phyloP scores from a whole-genome alignment of 2,888 invertebrate species.

The Hoplodrina blanda region DNA sequence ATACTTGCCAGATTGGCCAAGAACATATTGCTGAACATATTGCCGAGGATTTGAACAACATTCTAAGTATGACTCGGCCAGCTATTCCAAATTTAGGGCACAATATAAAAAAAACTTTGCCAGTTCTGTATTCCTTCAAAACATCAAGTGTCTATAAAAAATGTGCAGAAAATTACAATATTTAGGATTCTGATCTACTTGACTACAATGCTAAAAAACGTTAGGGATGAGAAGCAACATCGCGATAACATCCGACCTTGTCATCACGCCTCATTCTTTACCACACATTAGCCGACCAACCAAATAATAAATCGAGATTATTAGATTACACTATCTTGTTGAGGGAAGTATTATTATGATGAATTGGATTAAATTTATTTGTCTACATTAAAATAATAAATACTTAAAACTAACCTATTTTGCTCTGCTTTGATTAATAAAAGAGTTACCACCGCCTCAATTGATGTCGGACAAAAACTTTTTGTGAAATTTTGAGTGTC shows the following conservation, averaged over 20 bases:
- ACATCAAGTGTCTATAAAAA: background rate
- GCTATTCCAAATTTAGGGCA: too few relatives aligned
- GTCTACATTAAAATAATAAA: background rate
- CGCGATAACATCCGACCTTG: constrained; percentile 59
- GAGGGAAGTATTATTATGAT: background rate
- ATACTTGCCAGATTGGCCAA: too few relatives aligned
- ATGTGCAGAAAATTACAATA: constrained; percentile 4
- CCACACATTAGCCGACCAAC: constrained; percentile 44
- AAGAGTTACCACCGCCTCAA: too few relatives aligned
- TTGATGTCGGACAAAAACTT: too few relatives aligned
- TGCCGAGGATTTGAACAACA: too few relatives aligned
- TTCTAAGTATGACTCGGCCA: too few relatives aligned
- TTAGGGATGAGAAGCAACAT: constrained; percentile 61
- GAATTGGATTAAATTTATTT: background rate
- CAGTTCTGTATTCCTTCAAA: constrained; percentile 8
- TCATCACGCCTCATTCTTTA: constrained; percentile 44
- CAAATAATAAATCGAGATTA: constrained; percentile 37
- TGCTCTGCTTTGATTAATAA: background rate
- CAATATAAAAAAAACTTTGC: too few relatives aligned
- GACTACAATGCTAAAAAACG: constrained; percentile 63
- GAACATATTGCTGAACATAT: too few relatives aligned
- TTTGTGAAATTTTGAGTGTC: too few relatives aligned
- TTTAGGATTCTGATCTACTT: constrained; percentile 45
- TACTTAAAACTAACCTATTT: background rate
- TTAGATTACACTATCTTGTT: constrained; percentile 17